Conservation (phyloP, 2,888 invertebrate genomes). For the Metalampra italica region DNA sequence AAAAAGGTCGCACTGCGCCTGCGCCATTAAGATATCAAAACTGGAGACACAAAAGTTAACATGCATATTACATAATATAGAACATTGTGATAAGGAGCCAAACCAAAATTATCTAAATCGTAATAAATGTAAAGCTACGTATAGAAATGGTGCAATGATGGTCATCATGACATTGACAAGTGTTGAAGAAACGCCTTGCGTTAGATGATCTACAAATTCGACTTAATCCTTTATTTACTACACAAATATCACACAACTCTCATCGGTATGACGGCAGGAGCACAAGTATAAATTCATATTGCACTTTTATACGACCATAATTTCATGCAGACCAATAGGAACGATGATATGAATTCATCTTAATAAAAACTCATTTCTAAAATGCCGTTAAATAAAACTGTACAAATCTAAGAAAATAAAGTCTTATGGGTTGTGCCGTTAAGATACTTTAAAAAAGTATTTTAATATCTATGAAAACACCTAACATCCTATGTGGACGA, state of each 20-base stretch:
- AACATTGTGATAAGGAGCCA: constrained; percentile 52
- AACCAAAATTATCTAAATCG: constrained; percentile 40
- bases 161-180: constrained; percentile 30
- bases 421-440: constrained; percentile 13
- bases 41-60: constrained; percentile 45
- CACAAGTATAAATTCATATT: constrained; percentile 8
- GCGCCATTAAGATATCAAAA: constrained; percentile 21
- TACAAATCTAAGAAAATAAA: constrained; percentile 12
- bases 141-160: constrained; percentile 53
- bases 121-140: constrained; percentile 48
- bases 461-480: constrained; percentile 17
- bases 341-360: constrained; percentile 25
- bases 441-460: constrained; percentile 10
- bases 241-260: constrained; percentile 58
- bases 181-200: constrained; percentile 51
- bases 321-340: constrained; percentile 50
- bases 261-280: constrained; percentile 29
- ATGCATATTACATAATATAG: constrained; percentile 37
- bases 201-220: constrained; percentile 49
- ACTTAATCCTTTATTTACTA: constrained; percentile 52
- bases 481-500: constrained; percentile 35
- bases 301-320: constrained; percentile 19
- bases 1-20: neutral
- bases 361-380: constrained; percentile 11
- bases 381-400: constrained; percentile 19